These are phyloP conservation scores for Masnerella sp. DNA, from an alignment of 2,888 invertebrate genomes.

Conservation along the genomic window DNA sequence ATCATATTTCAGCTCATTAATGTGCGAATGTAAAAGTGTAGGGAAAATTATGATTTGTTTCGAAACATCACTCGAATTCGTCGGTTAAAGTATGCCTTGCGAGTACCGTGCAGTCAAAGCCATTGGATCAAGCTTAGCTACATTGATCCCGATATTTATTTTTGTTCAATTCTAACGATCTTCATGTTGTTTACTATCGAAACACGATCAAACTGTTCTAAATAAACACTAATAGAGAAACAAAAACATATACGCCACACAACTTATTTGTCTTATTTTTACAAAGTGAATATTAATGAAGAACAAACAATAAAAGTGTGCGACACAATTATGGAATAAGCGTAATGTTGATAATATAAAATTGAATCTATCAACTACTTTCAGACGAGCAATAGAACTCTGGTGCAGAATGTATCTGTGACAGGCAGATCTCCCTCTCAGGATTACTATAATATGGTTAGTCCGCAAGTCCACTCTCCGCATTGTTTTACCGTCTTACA, in stretches of 20 bases:
- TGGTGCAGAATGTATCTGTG: slow-evolving; percentile 79
- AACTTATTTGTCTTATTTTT: slow-evolving; percentile 10
- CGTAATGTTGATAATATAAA: slow-evolving; percentile 73
- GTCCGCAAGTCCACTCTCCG: slow-evolving; percentile 77
- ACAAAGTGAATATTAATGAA: slow-evolving; percentile 26
- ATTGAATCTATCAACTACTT: slow-evolving; percentile 78
- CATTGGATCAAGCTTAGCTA: too few relatives aligned
- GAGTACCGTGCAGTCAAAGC: too few relatives aligned
- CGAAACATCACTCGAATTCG: too few relatives aligned
- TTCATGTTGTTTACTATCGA: too few relatives aligned
- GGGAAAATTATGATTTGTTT: too few relatives aligned
- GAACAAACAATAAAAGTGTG: slow-evolving; percentile 53
- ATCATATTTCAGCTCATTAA: too few relatives aligned
- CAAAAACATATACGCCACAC: slow-evolving; percentile 2
- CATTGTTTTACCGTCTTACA: slow-evolving; percentile 77
- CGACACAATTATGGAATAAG: slow-evolving; percentile 64
- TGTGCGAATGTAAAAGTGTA: too few relatives aligned
- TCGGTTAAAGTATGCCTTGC: too few relatives aligned
- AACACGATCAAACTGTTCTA: too few relatives aligned
- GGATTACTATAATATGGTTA: slow-evolving; percentile 78
- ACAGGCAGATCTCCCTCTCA: slow-evolving; percentile 78
- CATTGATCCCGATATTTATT: too few relatives aligned
- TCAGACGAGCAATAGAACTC: slow-evolving; percentile 79
- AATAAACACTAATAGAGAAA: too few relatives aligned
- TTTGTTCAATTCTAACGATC: too few relatives aligned